A percentile compares a stretch with the other conserved stretches of the same genome.
phyloP scores from a whole-genome alignment of 2,113 vertebrate species.

The Rhynchopsitta pachyrhyncha region DNA sequence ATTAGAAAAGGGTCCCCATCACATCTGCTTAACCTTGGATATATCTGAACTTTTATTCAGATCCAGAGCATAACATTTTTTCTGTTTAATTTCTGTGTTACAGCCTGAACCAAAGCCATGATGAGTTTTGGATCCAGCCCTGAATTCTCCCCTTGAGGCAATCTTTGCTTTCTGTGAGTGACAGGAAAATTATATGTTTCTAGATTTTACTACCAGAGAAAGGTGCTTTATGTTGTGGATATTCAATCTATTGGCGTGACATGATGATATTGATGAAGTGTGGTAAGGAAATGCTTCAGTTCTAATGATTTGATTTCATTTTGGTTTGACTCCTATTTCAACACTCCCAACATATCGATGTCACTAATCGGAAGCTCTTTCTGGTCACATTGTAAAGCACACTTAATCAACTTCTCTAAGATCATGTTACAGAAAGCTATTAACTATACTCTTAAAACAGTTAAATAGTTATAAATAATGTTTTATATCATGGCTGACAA shows the following conservation, averaged over 20 bases:
- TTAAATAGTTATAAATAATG: conserved; percentile 57
- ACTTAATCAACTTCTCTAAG: conserved; percentile 62
- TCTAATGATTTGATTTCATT: conserved; percentile 31
- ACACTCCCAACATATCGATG: neutral
- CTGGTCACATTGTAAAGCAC: conserved; percentile 51
- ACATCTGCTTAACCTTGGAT: neutral
- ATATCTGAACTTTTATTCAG: neutral
- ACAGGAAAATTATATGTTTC: neutral
- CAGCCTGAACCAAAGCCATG: neutral
- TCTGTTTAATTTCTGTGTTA: neutral
- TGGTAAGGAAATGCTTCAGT: neutral
- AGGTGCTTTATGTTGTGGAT: neutral
- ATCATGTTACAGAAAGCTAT: conserved; percentile 50
- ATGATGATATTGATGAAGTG: conserved; percentile 33
- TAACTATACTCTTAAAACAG: conserved; percentile 33
- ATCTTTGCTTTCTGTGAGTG: neutral
- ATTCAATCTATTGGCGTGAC: neutral
- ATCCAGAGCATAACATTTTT: neutral
- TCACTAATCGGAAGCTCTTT: conserved; percentile 54
- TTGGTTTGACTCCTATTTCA: conserved; percentile 27
- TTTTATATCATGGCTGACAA: conserved; percentile 41
- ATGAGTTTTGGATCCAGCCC: neutral
- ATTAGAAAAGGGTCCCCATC: neutral
- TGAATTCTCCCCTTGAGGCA: neutral
- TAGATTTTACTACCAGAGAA: neutral